Evolutionary conservation across 2,113 vertebrate species (phyloP).

Genomic region (Pseudorasbora parva): DNA sequence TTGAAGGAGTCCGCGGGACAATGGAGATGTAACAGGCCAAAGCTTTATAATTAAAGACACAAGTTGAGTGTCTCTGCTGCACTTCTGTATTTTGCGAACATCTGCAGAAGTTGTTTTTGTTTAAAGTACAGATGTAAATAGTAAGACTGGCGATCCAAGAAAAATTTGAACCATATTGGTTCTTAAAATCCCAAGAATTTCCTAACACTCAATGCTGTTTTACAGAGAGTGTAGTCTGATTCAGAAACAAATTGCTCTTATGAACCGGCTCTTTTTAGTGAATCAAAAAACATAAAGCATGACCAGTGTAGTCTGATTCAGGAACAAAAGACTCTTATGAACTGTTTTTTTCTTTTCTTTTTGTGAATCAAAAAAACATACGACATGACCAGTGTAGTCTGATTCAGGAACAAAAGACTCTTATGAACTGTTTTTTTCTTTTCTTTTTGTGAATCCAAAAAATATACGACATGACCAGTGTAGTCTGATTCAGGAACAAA

Average conservation of each 20-base stretch:
- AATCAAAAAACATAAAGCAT: background rate
- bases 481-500: background rate
- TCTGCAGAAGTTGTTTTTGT: slow-evolving; percentile 9
- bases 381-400: background rate
- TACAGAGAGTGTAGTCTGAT: background rate
- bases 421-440: too few relatives aligned
- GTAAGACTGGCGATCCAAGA: background rate
- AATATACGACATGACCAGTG: too few relatives aligned
- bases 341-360: background rate
- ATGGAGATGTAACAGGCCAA: slow-evolving; percentile 23
- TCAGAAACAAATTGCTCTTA: background rate
- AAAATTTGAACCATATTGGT: background rate
- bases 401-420: background rate
- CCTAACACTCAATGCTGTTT: background rate
- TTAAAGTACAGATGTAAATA: background rate
- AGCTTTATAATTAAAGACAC: slow-evolving; percentile 31
- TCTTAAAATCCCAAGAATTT: background rate
- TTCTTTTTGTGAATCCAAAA: too few relatives aligned
- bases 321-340: background rate
- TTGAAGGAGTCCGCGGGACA: background rate
- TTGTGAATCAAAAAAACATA: background rate
- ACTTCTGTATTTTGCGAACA: slow-evolving; percentile 19
- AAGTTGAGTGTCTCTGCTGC: background rate
- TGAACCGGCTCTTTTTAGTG: background rate
- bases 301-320: background rate